Evolutionary conservation across 1,140 invertebrate genomes (phyloP), one percentile per base, ranked within the genome.

Genomic region (Mamestra configurata): DNA sequence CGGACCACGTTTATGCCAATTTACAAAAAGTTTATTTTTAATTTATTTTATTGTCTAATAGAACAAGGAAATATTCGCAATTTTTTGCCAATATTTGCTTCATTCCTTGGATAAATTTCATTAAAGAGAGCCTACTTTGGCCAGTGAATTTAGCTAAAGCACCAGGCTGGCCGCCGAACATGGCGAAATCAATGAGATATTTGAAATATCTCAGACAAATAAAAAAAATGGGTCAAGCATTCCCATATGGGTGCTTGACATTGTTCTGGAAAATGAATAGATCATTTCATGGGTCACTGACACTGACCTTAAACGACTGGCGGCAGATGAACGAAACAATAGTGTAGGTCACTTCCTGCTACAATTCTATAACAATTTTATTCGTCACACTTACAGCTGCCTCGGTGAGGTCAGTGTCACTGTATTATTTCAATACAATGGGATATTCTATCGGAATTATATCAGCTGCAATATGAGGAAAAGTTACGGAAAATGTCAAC

Each of bases 271-370:
- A 18, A 18, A 61, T 10, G 7, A 18, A 10, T 18, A 18, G 8
- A 10, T 46, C 37, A 70, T 27, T 70, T 46, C 13, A 70, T 4
- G 22, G 66, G 13, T 70, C 66, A 70, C 40, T 49, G 40, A 22
- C n/a, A 1, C 6, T 70, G 40, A 49, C 66, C 66, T 49, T 70
- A 46, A 70, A 11, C 40, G 66, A 70, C 66, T 70, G 22, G 10
- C 66, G 22, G 11, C 37, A 46, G 5, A 70, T 6, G 24, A 6
- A 6, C 13, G 3, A n/a, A 49, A 49, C 66, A 70, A 70, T 70
- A 5, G 11, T 10, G 6, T 20, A 49, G 18, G 18, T 43, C 61
- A 66, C 61, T 66, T 66, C 66, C 66, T 46, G 40, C 20, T n/a
- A 40, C 31, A 35, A 35, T 61, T 31, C 15, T 49, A 15, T 15